Percentiles rank a stretch among this genome's conserved stretches.
Evolutionary conservation across 2,113 vertebrate genomes (phyloP).

Genomic region (Melierax canorus): DNA sequence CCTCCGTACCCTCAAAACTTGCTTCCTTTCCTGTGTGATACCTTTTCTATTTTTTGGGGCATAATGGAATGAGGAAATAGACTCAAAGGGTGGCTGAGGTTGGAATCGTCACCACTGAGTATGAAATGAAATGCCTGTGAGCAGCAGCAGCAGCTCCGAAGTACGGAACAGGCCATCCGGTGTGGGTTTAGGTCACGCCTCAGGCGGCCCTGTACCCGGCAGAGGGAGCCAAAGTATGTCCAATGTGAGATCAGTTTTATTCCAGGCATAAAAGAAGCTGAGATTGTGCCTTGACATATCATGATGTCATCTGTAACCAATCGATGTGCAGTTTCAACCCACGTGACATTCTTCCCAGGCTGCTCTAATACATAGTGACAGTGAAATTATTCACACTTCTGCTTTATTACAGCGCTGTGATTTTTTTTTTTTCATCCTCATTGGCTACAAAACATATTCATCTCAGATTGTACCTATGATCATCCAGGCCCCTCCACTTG

Average conservation of each 20-base stretch:
- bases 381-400: slow-evolving; percentile 61
- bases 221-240: slow-evolving; percentile 70
- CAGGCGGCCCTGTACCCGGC: not conserved
- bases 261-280: not conserved
- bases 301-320: slow-evolving; percentile 81
- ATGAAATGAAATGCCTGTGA: not conserved
- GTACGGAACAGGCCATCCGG: rapidly evolving
- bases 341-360: slow-evolving; percentile 45
- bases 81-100: not conserved
- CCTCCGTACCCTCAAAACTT: not conserved
- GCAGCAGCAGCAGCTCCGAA: not conserved
- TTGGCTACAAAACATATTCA: not conserved
- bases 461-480: not conserved
- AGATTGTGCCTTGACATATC: slow-evolving; percentile 23
- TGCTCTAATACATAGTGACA: slow-evolving; percentile 53
- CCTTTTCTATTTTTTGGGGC: rapidly evolving
- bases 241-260: not conserved
- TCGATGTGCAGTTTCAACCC: slow-evolving; percentile 23
- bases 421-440: not conserved
- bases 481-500: not conserved
- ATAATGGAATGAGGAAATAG: not conserved
- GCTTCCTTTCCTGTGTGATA: not conserved
- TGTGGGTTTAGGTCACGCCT: not conserved
- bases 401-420: not conserved
- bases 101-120: rapidly evolving